A percentile compares a stretch with the other conserved stretches of the same genome.
Conservation (phyloP, 2,888 invertebrate species). For the Notodonta dromedarius region DNA sequence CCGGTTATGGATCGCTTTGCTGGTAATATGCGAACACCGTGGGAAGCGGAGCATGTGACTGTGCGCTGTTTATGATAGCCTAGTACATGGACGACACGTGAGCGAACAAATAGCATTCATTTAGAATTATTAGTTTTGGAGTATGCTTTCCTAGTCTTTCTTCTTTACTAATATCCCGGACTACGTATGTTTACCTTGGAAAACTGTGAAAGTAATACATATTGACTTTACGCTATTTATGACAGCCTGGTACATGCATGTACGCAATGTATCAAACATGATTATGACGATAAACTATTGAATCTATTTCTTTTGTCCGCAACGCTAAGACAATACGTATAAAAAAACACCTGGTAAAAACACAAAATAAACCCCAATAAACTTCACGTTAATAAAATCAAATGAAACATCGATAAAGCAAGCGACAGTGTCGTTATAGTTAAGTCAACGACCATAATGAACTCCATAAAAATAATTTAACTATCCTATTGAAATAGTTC, state of each 20-base stretch:
- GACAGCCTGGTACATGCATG: conserved; percentile 6
- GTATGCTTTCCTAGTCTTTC: too few relatives aligned
- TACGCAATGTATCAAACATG: too few relatives aligned
- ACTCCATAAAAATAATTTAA: conserved; percentile 31
- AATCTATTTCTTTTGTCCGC: too few relatives aligned
- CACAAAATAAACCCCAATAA: not conserved
- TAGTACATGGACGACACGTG: not conserved
- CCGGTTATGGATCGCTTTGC: conserved; percentile 21
- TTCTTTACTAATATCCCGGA: too few relatives aligned
- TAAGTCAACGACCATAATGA: conserved; percentile 21
- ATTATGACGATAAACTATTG: too few relatives aligned
- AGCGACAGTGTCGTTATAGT: conserved; percentile 15
- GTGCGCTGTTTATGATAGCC: conserved; percentile 7
- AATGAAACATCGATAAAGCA: conserved; percentile 10
- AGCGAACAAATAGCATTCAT: not conserved
- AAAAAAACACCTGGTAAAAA: not conserved
- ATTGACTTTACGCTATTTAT: conserved; percentile 1
- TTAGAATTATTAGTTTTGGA: too few relatives aligned
- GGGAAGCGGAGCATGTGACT: conserved; percentile 20
- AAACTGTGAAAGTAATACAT: too few relatives aligned
- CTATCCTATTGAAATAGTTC: conserved; percentile 9
- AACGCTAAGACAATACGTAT: too few relatives aligned
- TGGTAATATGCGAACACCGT: conserved; percentile 17
- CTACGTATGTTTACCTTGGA: too few relatives aligned
- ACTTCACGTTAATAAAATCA: not conserved